Evolutionary conservation across 2,888 invertebrate species (phyloP).

Genomic region (Mythimna loreyi): DNA sequence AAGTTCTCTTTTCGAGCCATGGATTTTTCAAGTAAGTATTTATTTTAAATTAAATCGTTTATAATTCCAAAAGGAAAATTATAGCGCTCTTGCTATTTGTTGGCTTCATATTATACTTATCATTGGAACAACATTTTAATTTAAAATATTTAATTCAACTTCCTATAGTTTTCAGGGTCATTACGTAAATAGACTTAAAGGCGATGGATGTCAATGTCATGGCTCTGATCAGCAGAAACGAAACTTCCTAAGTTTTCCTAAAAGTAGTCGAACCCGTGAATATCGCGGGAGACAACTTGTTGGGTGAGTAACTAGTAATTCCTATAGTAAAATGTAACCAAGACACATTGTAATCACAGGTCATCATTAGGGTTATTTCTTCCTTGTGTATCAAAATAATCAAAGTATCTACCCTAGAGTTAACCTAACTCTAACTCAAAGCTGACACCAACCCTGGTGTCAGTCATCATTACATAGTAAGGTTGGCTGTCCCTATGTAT

Average conservation of each 20-base stretch:
- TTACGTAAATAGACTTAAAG: constrained; percentile 84
- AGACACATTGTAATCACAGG: too few species aligned
- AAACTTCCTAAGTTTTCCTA: constrained; percentile 81
- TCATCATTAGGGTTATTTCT: too few species aligned
- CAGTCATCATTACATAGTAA: too few species aligned
- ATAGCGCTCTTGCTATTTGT: neutral
- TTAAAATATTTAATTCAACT: constrained; percentile 41
- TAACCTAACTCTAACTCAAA: too few species aligned
- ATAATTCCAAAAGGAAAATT: neutral
- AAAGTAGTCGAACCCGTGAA: constrained; percentile 90
- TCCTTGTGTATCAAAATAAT: too few species aligned
- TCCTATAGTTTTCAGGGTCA: constrained; percentile 89
- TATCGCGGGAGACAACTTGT: constrained; percentile 94
- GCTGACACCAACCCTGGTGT: too few species aligned
- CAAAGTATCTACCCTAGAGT: too few species aligned
- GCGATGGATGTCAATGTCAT: constrained; percentile 81
- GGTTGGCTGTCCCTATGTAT: too few species aligned
- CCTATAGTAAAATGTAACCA: too few species aligned
- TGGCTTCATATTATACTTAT: neutral
- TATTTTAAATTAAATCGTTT: neutral
- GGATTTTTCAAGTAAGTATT: constrained; percentile 71
- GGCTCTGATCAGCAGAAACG: constrained; percentile 74
- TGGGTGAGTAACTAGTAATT: constrained; percentile 90
- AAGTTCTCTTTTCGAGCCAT: constrained; percentile 67
- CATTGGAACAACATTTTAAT: neutral